Percentiles rank a stretch among this genome's conserved stretches.
Evolutionary conservation across 2,888 invertebrate species (phyloP).

Genomic region (Bombylius major): DNA sequence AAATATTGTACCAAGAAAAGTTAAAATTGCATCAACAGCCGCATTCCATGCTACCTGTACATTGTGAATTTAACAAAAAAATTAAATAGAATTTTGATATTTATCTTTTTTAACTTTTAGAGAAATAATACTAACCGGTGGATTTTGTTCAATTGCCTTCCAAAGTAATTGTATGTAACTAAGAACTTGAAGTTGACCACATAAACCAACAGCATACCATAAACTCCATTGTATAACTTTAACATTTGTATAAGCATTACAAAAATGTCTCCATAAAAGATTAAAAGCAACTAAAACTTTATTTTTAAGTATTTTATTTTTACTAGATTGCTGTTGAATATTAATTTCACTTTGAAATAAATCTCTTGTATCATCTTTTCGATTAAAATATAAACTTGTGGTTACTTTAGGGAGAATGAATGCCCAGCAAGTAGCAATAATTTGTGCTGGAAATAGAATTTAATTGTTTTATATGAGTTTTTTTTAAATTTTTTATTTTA

Average conservation of each 20-base stretch:
- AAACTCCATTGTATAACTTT: constrained; percentile 60
- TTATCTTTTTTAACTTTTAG: too few species aligned
- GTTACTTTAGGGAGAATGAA: constrained; percentile 48
- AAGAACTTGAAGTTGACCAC: constrained; percentile 57
- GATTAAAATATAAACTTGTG: constrained; percentile 53
- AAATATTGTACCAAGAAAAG: constrained; percentile 51
- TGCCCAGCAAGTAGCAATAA: constrained; percentile 48
- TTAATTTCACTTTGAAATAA: neutral
- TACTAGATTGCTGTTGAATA: neutral
- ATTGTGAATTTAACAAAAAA: neutral
- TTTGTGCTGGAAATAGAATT: constrained; percentile 39
- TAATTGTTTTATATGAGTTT: neutral
- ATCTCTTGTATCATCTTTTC: constrained; percentile 14
- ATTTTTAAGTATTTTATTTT: constrained; percentile 8
- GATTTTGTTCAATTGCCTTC: constrained; percentile 40
- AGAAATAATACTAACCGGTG: constrained; percentile 20
- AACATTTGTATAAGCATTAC: constrained; percentile 44
- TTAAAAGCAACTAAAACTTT: constrained; percentile 16
- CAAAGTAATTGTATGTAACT: constrained; percentile 63
- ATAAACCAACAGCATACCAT: constrained; percentile 63
- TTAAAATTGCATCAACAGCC: constrained; percentile 65
- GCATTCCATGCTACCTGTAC: constrained; percentile 47
- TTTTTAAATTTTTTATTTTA: too few species aligned
- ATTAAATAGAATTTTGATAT: neutral
- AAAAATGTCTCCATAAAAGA: constrained; percentile 46